phyloP scores from a whole-genome alignment of 1,140 invertebrate species.

The Zophobas morio region DNA sequence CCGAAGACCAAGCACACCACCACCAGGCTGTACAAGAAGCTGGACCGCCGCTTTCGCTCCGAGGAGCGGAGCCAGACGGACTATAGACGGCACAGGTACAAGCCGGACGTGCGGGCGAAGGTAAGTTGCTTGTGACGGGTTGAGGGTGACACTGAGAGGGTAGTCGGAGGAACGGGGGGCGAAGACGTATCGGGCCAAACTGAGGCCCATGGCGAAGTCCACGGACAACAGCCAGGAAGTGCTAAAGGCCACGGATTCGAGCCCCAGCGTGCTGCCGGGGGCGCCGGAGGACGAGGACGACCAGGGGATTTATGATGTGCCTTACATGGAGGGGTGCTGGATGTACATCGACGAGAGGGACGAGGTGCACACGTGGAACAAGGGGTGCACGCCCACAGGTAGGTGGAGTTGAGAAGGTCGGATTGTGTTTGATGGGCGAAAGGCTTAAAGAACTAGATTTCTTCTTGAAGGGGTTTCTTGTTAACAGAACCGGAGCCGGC shows the following conservation, averaged over 20 bases:
- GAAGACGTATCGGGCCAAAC: slow-evolving; percentile 74
- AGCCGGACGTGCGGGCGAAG: slow-evolving; percentile 82
- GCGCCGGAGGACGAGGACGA: slow-evolving; percentile 77
- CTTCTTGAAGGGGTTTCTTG: slow-evolving; percentile 10
- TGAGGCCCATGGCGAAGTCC: slow-evolving; percentile 77
- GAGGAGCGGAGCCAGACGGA: slow-evolving; percentile 79
- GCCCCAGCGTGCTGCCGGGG: slow-evolving; percentile 76
- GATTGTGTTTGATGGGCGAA: not conserved
- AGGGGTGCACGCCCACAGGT: slow-evolving; percentile 10
- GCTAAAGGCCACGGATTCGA: slow-evolving; percentile 76
- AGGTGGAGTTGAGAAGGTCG: not conserved
- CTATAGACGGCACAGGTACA: slow-evolving; percentile 74
- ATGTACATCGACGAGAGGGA: slow-evolving; percentile 84
- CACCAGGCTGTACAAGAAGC: slow-evolving; percentile 82
- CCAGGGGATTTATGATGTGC: slow-evolving; percentile 78
- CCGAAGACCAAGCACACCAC: slow-evolving; percentile 72
- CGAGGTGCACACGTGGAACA: slow-evolving; percentile 77
- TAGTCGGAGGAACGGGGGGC: slow-evolving; percentile 83
- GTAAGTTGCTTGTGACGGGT: slow-evolving; percentile 63
- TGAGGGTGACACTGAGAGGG: not conserved
- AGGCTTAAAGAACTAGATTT: too few relatives aligned
- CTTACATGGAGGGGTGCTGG: slow-evolving; percentile 81
- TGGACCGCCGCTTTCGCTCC: slow-evolving; percentile 86
- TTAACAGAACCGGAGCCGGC: slow-evolving; percentile 58
- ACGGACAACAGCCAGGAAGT: slow-evolving; percentile 82